Percentiles rank a stretch among this genome's conserved stretches.
These are phyloP conservation scores for Chelonoidis abingdonii DNA, from an alignment of 2,113 vertebrate species.

Conservation along the genomic window DNA sequence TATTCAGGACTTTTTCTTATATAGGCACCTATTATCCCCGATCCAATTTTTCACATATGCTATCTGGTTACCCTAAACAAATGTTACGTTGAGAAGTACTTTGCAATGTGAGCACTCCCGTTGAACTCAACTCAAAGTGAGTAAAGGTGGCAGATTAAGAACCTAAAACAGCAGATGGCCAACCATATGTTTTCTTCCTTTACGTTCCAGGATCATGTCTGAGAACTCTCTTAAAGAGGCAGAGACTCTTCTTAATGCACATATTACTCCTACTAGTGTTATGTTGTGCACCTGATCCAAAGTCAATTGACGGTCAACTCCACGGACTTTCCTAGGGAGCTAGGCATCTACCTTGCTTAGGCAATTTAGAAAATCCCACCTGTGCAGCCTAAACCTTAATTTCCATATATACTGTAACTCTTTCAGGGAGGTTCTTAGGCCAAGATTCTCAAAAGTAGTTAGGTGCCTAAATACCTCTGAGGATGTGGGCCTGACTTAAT, in stretches of 20 bases:
- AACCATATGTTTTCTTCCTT: constrained; percentile 19
- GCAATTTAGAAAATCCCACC: not conserved
- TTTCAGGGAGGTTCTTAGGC: not conserved
- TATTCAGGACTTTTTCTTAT: too few species aligned
- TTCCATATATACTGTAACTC: not conserved
- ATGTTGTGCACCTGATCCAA: not conserved
- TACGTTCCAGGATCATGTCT: constrained; percentile 33
- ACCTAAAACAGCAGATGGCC: constrained; percentile 28
- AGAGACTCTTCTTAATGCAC: not conserved
- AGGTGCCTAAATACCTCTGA: not conserved
- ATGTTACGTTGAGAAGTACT: constrained; percentile 19
- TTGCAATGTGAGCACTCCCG: constrained; percentile 57
- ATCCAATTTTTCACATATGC: too few species aligned
- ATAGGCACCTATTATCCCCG: too few species aligned
- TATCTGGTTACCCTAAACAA: not conserved
- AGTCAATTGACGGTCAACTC: not conserved
- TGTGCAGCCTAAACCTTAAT: not conserved
- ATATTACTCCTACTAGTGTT: not conserved
- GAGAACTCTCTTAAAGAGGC: not conserved
- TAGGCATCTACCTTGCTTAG: not conserved
- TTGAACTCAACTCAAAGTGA: constrained; percentile 56
- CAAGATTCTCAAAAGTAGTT: not conserved
- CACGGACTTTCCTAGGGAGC: not conserved
- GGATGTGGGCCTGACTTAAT: too few species aligned
- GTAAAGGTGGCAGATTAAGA: constrained; percentile 34